Evolutionary conservation across 2,888 invertebrate species (phyloP).

Genomic region (Tetragnatha montana): DNA sequence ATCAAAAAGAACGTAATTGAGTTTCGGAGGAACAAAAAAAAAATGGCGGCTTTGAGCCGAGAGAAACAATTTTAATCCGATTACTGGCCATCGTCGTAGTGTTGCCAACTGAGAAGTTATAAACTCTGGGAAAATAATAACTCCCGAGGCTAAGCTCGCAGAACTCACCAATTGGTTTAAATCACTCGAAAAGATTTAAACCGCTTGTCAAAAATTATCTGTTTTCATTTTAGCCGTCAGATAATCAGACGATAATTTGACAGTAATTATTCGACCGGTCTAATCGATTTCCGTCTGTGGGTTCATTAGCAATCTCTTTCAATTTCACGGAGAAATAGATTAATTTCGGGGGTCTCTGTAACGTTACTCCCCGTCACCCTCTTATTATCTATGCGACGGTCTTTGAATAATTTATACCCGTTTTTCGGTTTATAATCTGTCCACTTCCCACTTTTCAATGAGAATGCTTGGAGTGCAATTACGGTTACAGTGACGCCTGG

Average conservation of each 20-base stretch:
- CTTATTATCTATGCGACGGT: slow-evolving; percentile 11
- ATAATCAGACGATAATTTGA: slow-evolving; percentile 53
- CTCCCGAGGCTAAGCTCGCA: background rate
- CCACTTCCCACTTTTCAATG: background rate
- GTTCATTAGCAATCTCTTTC: slow-evolving; percentile 62
- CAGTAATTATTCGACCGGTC: slow-evolving; percentile 56
- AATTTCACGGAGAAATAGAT: slow-evolving; percentile 50
- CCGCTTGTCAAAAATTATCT: slow-evolving; percentile 57
- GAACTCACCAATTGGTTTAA: background rate
- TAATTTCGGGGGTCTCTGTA: slow-evolving; percentile 26
- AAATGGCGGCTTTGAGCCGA: background rate
- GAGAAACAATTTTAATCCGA: background rate
- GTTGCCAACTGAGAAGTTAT: background rate
- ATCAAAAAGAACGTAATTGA: background rate
- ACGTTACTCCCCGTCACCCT: slow-evolving; percentile 40
- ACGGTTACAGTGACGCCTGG: background rate
- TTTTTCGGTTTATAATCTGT: slow-evolving; percentile 23
- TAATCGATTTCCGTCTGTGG: slow-evolving; percentile 42
- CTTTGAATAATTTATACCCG: slow-evolving; percentile 47
- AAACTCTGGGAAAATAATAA: background rate
- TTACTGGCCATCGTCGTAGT: background rate
- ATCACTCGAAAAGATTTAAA: slow-evolving; percentile 41
- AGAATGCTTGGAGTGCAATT: background rate
- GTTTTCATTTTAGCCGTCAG: slow-evolving; percentile 32
- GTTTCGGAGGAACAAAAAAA: background rate